Conservation (phyloP, 2,797 vertebrate species). For the Mus spretus region DNA sequence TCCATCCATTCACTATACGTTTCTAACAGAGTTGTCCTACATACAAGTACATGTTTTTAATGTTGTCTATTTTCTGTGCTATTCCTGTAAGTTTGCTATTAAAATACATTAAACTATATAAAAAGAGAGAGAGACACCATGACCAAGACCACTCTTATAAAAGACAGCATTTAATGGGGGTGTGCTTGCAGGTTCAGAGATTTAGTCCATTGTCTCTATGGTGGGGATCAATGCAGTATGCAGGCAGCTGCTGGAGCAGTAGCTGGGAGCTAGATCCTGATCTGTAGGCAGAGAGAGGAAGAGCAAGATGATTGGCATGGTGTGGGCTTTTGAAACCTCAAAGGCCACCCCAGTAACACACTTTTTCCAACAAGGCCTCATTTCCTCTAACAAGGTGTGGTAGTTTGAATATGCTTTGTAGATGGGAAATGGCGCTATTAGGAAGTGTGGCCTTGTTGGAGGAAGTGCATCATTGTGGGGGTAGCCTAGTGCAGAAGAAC, state of each 20-base stretch:
- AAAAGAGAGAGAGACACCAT: too few relatives aligned
- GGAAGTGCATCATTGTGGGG: too few relatives aligned
- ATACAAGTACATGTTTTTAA: slow-evolving; percentile 92
- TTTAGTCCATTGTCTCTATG: neutral
- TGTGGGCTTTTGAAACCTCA: neutral
- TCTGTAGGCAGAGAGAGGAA: neutral
- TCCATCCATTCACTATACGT: slow-evolving; percentile 91
- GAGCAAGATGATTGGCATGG: neutral
- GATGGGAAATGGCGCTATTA: too few relatives aligned
- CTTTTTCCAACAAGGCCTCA: neutral
- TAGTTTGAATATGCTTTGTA: too few relatives aligned
- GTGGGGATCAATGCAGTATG: neutral
- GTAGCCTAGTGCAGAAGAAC: too few relatives aligned
- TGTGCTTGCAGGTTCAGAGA: neutral
- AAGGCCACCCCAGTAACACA: neutral
- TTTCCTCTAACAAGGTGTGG: neutral
- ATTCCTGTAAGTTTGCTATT: slow-evolving; percentile 94
- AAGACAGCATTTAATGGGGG: neutral
- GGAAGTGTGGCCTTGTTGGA: too few relatives aligned
- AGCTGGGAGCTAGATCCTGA: neutral
- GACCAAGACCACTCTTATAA: neutral
- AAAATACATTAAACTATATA: too few relatives aligned
- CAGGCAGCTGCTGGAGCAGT: neutral
- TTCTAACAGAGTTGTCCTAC: slow-evolving; percentile 92
- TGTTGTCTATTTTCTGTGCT: slow-evolving; percentile 93